Conservation (phyloP, 2,888 invertebrate genomes). For the Pollenia griseotomentosa region DNA sequence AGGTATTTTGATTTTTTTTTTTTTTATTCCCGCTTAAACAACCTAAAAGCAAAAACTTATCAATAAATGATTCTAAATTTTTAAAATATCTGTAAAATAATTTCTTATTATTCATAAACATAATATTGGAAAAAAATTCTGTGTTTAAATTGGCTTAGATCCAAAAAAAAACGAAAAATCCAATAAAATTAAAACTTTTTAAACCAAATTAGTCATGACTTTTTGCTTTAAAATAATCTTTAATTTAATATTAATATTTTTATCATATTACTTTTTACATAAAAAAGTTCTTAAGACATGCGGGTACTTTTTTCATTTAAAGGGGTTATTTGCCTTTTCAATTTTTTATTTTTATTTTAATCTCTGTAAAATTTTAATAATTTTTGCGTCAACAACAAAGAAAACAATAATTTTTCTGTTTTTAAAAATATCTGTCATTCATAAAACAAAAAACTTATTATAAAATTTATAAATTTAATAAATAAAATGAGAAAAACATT, state of each 20-base stretch:
- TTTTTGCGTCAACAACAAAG: slow-evolving; percentile 17
- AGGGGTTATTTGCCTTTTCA: background rate
- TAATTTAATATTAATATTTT: no score
- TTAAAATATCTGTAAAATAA: slow-evolving; percentile 1
- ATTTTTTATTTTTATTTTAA: background rate
- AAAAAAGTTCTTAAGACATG: no score
- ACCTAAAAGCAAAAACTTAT: slow-evolving; percentile 1
- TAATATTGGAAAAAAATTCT: background rate
- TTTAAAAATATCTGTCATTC: background rate
- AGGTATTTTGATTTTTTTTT: background rate
- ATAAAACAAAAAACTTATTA: slow-evolving; percentile 1
- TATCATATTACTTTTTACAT: no score
- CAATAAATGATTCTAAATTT: background rate
- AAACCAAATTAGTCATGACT: no score
- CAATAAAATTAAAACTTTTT: no score
- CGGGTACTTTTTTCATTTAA: no score
- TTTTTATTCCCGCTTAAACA: background rate
- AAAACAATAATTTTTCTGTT: slow-evolving; percentile 9
- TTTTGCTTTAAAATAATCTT: no score
- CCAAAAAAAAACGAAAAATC: no score
- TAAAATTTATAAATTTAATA: slow-evolving; percentile 34
- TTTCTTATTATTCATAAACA: background rate
- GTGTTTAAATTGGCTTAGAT: slow-evolving; percentile 21
- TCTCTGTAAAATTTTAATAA: background rate
- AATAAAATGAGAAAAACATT: background rate